Conservation (phyloP, 2,888 invertebrate genomes). For the Tachystola acroxantha region DNA sequence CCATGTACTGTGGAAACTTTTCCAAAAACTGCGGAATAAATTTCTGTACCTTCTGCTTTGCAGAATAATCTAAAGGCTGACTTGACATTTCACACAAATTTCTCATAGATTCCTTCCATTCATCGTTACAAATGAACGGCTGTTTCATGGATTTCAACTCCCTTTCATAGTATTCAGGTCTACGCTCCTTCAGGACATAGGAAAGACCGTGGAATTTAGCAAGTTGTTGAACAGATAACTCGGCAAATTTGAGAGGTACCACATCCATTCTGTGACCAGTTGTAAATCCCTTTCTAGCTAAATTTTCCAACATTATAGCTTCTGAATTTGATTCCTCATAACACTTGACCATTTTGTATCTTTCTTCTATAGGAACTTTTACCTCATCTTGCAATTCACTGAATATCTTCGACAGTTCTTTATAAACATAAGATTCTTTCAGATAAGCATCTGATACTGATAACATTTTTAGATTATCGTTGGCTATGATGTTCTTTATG, state of each 20-base stretch:
- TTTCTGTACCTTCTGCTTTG: constrained; percentile 20
- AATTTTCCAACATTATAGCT: constrained; percentile 43
- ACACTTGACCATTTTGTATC: constrained; percentile 32
- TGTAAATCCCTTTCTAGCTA: constrained; percentile 32
- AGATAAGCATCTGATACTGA: constrained; percentile 30
- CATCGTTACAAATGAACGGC: constrained; percentile 21
- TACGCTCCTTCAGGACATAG: constrained; percentile 26
- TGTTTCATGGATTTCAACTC: constrained; percentile 16
- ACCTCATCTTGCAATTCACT: constrained; percentile 32
- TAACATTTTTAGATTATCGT: constrained; percentile 25
- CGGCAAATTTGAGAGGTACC: constrained; percentile 25
- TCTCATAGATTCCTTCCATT: constrained; percentile 22
- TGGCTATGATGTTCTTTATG: constrained; percentile 35
- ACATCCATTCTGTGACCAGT: constrained; percentile 27
- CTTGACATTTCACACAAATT: constrained; percentile 21
- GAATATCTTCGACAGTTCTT: constrained; percentile 33
- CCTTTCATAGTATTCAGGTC: constrained; percentile 24
- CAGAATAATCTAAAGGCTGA: constrained; percentile 17
- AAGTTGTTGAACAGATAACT: constrained; percentile 26
- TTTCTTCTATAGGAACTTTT: constrained; percentile 29
- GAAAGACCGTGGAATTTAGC: constrained; percentile 37
- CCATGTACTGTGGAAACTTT: constrained; percentile 23
- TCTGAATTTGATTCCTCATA: constrained; percentile 31
- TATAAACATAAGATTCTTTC: constrained; percentile 40
- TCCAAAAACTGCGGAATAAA: constrained; percentile 22